Evolutionary conservation across 1,140 invertebrate species (phyloP).

Genomic region (Procambarus virginalis): DNA sequence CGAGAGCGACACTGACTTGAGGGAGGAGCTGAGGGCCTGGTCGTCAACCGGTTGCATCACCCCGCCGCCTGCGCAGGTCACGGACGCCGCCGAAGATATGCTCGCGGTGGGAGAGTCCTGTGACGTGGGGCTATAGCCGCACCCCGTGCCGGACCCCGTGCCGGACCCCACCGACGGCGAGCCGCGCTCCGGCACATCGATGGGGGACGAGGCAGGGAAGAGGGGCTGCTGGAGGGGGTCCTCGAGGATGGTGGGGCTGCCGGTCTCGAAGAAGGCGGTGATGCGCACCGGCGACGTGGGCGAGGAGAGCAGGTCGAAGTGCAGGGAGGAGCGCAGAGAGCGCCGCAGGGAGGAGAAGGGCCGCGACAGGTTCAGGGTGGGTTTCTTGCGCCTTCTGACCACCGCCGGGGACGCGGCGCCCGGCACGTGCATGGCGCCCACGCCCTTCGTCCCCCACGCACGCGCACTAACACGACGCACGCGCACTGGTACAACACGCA

Average conservation of each 20-base stretch:
- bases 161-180: constrained; percentile 12
- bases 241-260: constrained; percentile 45
- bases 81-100: constrained; percentile 17
- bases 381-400: constrained; percentile 39
- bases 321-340: constrained; percentile 46
- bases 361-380: background rate
- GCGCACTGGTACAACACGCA: background rate
- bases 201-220: background rate
- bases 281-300: constrained; percentile 55
- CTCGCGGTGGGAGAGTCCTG: constrained; percentile 38
- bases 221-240: background rate
- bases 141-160: background rate
- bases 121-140: constrained; percentile 34
- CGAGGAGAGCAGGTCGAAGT: constrained; percentile 34
- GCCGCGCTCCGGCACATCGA: background rate
- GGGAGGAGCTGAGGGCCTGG: constrained; percentile 16
- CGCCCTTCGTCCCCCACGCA: background rate
- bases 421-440: constrained; percentile 6
- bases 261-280: constrained; percentile 24
- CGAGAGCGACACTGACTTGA: constrained; percentile 33
- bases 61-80: background rate
- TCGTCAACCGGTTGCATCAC: background rate
- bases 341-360: constrained; percentile 7
- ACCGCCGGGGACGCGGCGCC: background rate
- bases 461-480: background rate